Evolutionary conservation across 2,797 vertebrate genomes (phyloP).

Genomic region (Fringilla coelebs): DNA sequence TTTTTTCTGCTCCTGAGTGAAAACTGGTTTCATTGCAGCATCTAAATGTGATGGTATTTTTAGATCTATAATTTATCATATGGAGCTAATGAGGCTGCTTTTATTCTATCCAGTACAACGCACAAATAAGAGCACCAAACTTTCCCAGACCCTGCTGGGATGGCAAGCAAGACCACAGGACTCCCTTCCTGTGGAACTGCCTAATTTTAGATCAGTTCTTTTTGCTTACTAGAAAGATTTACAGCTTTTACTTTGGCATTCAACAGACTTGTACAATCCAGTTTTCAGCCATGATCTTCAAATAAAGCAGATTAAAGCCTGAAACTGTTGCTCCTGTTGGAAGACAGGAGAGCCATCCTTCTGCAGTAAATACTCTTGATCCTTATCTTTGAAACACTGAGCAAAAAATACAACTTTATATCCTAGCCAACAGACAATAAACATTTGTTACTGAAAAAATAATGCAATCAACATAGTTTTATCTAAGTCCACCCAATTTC

Average conservation of each 20-base stretch:
- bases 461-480: not conserved
- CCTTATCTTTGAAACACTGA: not conserved
- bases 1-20: conserved; percentile 6
- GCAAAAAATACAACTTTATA: not conserved
- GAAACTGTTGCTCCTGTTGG: not conserved
- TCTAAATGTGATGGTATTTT: conserved; percentile 18
- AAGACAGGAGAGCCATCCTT: not conserved
- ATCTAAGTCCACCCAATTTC: not conserved
- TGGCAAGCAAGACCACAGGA: not conserved
- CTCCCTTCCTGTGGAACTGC: not conserved
- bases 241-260: not conserved
- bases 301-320: conserved; percentile 8
- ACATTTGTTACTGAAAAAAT: not conserved
- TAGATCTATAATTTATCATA: not conserved
- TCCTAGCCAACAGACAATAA: not conserved
- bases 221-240: not conserved
- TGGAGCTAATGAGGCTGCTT: not conserved
- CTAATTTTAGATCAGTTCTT: not conserved
- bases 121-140: not conserved
- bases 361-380: not conserved
- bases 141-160: not conserved
- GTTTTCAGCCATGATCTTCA: not conserved
- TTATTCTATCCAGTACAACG: not conserved
- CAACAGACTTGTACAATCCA: not conserved
- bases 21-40: not conserved